Evolutionary conservation across 2,888 invertebrate genomes (phyloP).

Genomic region (Sthenelais limicola): DNA sequence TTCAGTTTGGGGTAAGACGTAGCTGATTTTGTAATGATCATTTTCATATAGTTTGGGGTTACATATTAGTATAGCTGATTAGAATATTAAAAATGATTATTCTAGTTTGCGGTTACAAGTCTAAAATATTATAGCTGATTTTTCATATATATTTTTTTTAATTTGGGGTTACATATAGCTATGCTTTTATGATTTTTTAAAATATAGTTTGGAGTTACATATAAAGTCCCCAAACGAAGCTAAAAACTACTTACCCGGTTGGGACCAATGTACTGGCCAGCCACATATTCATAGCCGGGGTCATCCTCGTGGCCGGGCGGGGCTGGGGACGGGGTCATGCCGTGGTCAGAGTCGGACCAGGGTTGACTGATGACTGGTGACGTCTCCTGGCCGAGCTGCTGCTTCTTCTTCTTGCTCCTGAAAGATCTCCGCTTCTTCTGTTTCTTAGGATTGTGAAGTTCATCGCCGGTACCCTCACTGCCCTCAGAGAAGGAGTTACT

Average conservation of each 20-base stretch:
- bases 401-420: conserved; percentile 53
- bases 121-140: no score
- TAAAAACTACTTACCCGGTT: conserved; percentile 32
- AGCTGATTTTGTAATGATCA: no score
- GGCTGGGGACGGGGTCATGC: conserved; percentile 9
- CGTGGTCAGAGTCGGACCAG: conserved; percentile 57
- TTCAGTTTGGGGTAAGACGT: no score
- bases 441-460: conserved; percentile 53
- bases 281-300: conserved; percentile 4
- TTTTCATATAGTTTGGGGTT: no score
- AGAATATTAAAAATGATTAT: no score
- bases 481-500: conserved; percentile 67
- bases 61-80: no score
- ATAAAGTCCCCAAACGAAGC: no score
- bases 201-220: no score
- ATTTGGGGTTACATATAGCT: no score
- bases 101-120: no score
- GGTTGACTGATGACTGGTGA: conserved; percentile 56
- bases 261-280: background rate
- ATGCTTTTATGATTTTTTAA: no score
- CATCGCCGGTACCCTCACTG: conserved; percentile 73
- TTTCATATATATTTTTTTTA: no score
- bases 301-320: conserved; percentile 15
- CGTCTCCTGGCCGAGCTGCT: conserved; percentile 52
- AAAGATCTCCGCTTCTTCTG: conserved; percentile 51